Percentiles rank a stretch among this genome's conserved stretches.
These are phyloP conservation scores for Pionites leucogaster DNA, from an alignment of 2,113 vertebrate genomes.

Conservation along the genomic window DNA sequence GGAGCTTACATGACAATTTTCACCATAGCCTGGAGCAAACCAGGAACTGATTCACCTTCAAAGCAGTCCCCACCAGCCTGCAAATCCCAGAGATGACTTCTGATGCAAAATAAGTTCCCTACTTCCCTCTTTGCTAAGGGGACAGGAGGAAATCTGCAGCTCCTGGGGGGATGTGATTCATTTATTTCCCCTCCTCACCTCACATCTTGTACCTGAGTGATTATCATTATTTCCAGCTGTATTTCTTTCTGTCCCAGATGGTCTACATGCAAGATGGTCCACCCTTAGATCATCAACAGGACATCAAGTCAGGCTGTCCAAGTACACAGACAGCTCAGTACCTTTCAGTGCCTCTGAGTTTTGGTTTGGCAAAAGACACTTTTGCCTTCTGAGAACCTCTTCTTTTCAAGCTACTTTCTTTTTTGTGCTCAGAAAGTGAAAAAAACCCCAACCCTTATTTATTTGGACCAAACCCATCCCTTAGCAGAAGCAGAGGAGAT, in stretches of 20 bases:
- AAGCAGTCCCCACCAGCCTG: background rate
- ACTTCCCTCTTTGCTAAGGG: background rate
- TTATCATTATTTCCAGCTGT: background rate
- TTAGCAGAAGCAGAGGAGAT: background rate
- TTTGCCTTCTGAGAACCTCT: background rate
- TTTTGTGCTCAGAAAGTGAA: background rate
- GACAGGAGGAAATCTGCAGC: background rate
- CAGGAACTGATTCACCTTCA: background rate
- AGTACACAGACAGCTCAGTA: background rate
- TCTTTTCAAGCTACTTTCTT: background rate
- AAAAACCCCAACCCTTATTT: background rate
- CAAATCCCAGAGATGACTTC: background rate
- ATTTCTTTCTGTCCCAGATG: background rate
- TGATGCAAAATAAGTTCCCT: background rate
- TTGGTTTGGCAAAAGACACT: background rate
- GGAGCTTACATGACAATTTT: background rate
- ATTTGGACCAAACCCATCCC: background rate
- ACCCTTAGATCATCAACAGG: background rate
- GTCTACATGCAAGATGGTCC: background rate
- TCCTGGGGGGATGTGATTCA: background rate
- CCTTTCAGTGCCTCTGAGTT: background rate
- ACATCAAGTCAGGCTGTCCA: background rate
- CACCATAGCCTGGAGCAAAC: background rate
- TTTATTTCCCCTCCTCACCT: rapidly evolving
- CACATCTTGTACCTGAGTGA: background rate